Evolutionary conservation across 2,113 vertebrate genomes (phyloP).

Genomic region (Nematolebias whitei): DNA sequence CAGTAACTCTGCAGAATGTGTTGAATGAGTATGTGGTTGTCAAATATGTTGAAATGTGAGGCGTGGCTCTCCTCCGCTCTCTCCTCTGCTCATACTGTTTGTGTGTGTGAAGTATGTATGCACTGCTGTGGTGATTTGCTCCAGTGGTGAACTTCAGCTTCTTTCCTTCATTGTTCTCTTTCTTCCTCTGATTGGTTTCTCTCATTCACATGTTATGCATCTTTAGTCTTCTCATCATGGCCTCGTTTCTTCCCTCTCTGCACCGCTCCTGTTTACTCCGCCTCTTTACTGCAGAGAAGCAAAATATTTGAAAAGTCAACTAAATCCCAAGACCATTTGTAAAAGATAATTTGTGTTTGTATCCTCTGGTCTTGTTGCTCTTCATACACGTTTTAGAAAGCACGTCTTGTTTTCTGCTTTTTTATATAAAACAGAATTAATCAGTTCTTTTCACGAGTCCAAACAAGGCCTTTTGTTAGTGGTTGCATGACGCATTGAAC

Average conservation of each 20-base stretch:
- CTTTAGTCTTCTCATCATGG: neutral
- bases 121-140: slow-evolving; percentile 61
- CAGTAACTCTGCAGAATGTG: slow-evolving; percentile 6
- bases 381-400: neutral
- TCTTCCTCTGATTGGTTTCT: slow-evolving; percentile 28
- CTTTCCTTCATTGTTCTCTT: slow-evolving; percentile 14
- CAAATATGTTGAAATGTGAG: slow-evolving; percentile 37
- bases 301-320: slow-evolving; percentile 47
- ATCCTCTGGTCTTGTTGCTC: neutral
- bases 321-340: slow-evolving; percentile 60
- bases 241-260: neutral
- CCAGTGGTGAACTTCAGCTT: slow-evolving; percentile 58
- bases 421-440: too few species aligned
- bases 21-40: neutral
- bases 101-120: slow-evolving; percentile 71
- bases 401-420: too few species aligned
- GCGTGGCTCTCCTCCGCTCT: slow-evolving; percentile 38
- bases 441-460: too few species aligned
- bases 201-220: slow-evolving; percentile 6
- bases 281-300: neutral
- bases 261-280: neutral
- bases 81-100: slow-evolving; percentile 36
- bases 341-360: slow-evolving; percentile 38
- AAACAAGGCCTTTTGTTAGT: too few species aligned
- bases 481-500: too few species aligned